These are phyloP conservation scores for Neoaliturus tenellus DNA, from an alignment of 2,888 invertebrate genomes.

Conservation along the genomic window DNA sequence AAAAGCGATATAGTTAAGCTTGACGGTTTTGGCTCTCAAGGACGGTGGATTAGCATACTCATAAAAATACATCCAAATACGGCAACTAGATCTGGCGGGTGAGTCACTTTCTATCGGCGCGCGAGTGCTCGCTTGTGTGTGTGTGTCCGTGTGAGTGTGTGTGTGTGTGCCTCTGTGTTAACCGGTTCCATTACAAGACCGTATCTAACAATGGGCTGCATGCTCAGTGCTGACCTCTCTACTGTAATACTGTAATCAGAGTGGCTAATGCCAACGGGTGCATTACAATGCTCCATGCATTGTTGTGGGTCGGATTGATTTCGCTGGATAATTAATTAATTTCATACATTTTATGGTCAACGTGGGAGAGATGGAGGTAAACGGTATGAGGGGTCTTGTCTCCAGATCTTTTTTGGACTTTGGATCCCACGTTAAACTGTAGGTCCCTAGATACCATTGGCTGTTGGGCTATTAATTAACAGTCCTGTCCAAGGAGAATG, in stretches of 20 bases:
- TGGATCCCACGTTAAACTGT: no score
- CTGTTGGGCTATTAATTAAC: no score
- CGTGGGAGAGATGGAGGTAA: no score
- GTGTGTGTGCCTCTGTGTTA: neutral
- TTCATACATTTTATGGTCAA: no score
- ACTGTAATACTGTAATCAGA: neutral
- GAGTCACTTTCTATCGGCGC: conserved; percentile 4
- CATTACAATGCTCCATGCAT: neutral
- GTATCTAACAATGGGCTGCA: neutral
- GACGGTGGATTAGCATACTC: conserved; percentile 4
- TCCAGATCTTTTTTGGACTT: no score
- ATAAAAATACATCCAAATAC: conserved; percentile 23
- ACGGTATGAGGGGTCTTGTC: no score
- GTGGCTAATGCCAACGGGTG: neutral
- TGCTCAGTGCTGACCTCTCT: neutral
- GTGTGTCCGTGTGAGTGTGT: neutral
- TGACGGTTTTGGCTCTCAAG: neutral
- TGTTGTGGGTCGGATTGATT: neutral
- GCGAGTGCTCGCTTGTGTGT: neutral
- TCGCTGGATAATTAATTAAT: neutral
- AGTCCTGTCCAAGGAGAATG: no score
- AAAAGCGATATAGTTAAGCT: neutral
- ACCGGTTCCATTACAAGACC: neutral
- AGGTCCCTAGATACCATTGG: no score
- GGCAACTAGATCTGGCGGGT: conserved; percentile 10